Base-by-base conservation (phyloP, 1,140 invertebrate genomes). In the Hyposmocoma kahamanoa region DNA sequence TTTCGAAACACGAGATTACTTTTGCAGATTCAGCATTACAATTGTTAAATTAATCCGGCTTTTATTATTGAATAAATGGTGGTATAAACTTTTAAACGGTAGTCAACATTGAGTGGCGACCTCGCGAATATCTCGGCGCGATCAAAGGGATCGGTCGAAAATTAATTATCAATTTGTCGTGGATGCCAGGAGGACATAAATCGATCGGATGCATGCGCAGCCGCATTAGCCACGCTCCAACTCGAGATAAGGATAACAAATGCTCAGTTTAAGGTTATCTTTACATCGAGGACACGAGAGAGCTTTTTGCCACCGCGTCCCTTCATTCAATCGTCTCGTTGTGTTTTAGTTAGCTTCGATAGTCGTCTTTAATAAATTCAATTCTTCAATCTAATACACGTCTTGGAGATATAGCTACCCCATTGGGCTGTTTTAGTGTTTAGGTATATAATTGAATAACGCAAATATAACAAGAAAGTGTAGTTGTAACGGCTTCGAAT, bases 91-190 rank as follows among this genome's bases (percentile, higher is more conserved):
- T 43, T 53, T 52, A 49, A 54, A 49, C 68, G 59, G 63, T 62
- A 67, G 61, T 69, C 61, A 62, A 56, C 53, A 64, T 62, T 57
- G 57, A 72, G 17, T 10, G 53, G 50, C 49, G 51, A 49, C 34
- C 61, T 67, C 53, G 80, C 78, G 73, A 79, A 82, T 75, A 72
- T 59, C 68, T 72, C 79, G 81, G 77, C 67, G 45, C 62, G 73
- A 81, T 84, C 81, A 84, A 83, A 83, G 63, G 67, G 54, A 50
- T 56, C 61, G 69, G 72, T 69, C 67, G 68, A 70, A 81, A 85
- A 83, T 85, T 85, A 85, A 85, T 85, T 85, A 85, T 82, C 75
- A 85, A 85, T 85, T 85, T 83, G 81, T 85, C 77, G 75, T 83
- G 81, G 79, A 71, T 83, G 79, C 73, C 79, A 78, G 67, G 74